phyloP scores from a whole-genome alignment of 2,113 vertebrate genomes.

The Labeo catla region DNA sequence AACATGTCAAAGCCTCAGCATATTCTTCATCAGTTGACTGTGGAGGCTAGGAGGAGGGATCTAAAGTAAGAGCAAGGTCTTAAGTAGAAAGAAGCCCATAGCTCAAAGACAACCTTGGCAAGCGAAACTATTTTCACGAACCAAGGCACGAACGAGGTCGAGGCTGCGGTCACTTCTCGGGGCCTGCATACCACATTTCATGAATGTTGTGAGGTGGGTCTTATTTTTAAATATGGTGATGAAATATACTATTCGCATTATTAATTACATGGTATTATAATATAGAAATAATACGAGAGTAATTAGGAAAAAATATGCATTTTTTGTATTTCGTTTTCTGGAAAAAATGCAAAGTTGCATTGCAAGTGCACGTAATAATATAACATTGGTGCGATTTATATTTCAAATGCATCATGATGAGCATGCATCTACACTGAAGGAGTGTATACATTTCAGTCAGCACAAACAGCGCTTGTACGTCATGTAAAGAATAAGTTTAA shows the following conservation, averaged over 20 bases:
- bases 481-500: background rate
- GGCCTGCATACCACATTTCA: slow-evolving; percentile 22
- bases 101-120: slow-evolving; percentile 40
- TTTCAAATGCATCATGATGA: slow-evolving; percentile 26
- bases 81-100: slow-evolving; percentile 35
- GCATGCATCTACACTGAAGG: slow-evolving; percentile 14
- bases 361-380: background rate
- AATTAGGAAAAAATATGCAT: background rate
- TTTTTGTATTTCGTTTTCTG: background rate
- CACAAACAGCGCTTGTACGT: background rate
- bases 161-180: slow-evolving; percentile 36
- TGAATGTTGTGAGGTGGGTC: slow-evolving; percentile 31
- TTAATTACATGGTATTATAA: background rate
- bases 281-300: background rate
- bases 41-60: slow-evolving; percentile 37
- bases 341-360: background rate
- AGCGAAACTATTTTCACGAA: slow-evolving; percentile 37
- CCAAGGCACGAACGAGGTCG: slow-evolving; percentile 33
- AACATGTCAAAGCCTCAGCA: slow-evolving; percentile 3
- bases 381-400: background rate
- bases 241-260: background rate
- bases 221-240: slow-evolving; percentile 36
- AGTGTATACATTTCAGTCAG: slow-evolving; percentile 22
- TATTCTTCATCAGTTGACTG: slow-evolving; percentile 27
- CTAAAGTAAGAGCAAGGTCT: slow-evolving; percentile 37